Evolutionary conservation across 2,888 invertebrate genomes (phyloP), one percentile per base, ranked within the genome.

Genomic region (Ophion obscuratus): DNA sequence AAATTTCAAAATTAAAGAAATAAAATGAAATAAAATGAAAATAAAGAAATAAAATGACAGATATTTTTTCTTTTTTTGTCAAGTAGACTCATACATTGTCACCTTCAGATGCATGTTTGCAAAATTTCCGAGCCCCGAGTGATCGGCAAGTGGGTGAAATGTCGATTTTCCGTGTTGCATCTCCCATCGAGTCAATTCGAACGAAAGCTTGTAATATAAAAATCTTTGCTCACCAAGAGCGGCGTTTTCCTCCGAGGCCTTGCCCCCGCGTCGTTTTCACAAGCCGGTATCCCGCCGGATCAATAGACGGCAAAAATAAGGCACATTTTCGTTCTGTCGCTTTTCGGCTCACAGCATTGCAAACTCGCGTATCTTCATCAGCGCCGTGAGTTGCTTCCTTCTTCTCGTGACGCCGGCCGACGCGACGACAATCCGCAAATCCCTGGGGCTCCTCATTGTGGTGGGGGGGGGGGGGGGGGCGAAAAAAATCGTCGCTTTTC

Each of bases 291-390:
- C 14, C 4, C 17, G 2, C 53, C 53, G 4, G 92, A 93, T 93
- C 93, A 93, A 93, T 93, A 93, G 89, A 87, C 90, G 87, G 86
- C 87, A 87, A 89, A 91, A 59, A 59, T 57, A 91, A 90, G 91
- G 89, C 93, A 92, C 92, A 92, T 92, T 92, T 90, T 53, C 53
- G 17, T 17, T 17, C 53, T 17, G 1, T 4, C 53, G 17, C 4
- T 17, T 17, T 17, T 14, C 10, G 17, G 53, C 53, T 53, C 53
- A 53, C 53, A 53, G 53, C 17, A 53, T 14, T 17, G 40, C 6
- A 40, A 89, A 83, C 84, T 84, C 83, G 78, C 64, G 68, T 81
- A 66, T 20, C 71, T 24, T 73, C 76, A 57, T 44, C 53, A 57
- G 27, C 67, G 27, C 53, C 59, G 27, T n/a, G 47, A 53, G 66